Conservation (phyloP, 2,888 invertebrate species). For the Neocrepidodera transversa region DNA sequence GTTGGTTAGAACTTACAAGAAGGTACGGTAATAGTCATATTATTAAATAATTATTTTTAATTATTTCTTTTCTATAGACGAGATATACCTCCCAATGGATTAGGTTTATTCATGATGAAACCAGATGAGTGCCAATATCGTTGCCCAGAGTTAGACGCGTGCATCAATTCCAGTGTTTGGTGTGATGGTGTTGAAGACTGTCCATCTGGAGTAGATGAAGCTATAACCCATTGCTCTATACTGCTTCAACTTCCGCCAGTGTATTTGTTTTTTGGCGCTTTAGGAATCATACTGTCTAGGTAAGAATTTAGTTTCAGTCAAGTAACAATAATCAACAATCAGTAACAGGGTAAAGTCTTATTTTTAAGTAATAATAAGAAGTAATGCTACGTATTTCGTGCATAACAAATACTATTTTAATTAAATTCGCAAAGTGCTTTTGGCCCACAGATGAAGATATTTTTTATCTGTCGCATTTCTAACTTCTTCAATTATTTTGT, state of each 20-base stretch:
- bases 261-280: slow-evolving; percentile 66
- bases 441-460: too few species aligned
- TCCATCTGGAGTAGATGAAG: slow-evolving; percentile 81
- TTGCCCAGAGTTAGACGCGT: slow-evolving; percentile 82
- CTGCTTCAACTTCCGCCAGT: slow-evolving; percentile 79
- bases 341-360: too few species aligned
- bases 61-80: slow-evolving; percentile 56
- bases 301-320: too few species aligned
- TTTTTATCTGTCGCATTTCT: too few species aligned
- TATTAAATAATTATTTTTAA: not conserved
- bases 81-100: slow-evolving; percentile 65
- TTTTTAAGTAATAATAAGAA: too few species aligned
- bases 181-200: slow-evolving; percentile 82
- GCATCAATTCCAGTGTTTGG: slow-evolving; percentile 81
- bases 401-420: too few species aligned
- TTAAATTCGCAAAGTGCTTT: too few species aligned
- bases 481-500: too few species aligned
- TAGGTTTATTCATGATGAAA: slow-evolving; percentile 63
- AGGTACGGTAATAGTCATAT: slow-evolving; percentile 57
- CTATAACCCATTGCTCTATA: slow-evolving; percentile 80
- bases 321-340: too few species aligned
- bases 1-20: slow-evolving; percentile 84
- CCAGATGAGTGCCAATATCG: slow-evolving; percentile 77
- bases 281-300: slow-evolving; percentile 57
- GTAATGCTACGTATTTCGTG: too few species aligned